phyloP scores from a whole-genome alignment of 2,113 vertebrate species.

The Tamias sibiricus region DNA sequence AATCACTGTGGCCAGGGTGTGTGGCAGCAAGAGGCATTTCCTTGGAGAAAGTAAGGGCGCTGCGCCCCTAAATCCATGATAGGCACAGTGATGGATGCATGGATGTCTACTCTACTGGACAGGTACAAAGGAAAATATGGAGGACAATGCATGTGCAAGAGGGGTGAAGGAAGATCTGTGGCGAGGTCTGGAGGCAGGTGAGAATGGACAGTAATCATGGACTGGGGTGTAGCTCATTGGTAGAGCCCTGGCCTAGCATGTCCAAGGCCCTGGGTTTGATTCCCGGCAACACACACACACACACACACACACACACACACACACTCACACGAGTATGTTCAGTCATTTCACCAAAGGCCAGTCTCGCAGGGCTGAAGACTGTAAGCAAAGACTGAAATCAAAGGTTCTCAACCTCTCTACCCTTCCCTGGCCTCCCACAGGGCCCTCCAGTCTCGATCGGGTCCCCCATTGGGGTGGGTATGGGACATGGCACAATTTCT shows the following conservation, averaged over 20 bases:
- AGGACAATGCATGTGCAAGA: rapidly evolving
- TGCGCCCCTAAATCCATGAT: not conserved
- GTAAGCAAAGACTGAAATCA: not conserved
- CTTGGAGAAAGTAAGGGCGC: not conserved
- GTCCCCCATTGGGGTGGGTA: not conserved
- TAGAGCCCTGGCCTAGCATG: not conserved
- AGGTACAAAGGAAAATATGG: too few species aligned
- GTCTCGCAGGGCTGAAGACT: not conserved
- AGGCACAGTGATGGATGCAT: rapidly evolving
- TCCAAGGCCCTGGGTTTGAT: not conserved
- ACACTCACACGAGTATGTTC: too few species aligned
- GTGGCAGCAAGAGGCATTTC: not conserved
- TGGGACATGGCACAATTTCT: not conserved
- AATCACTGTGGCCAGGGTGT: not conserved
- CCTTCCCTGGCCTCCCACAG: not conserved
- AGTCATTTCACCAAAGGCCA: not conserved
- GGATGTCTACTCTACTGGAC: not conserved
- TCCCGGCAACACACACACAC: not conserved
- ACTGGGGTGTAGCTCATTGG: not conserved
- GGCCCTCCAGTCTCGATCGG: not conserved
- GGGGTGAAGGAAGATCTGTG: not conserved
- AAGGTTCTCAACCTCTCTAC: not conserved
- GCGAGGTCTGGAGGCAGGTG: not conserved
- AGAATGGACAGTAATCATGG: not conserved
- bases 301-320: too few species aligned